Base-by-base conservation (phyloP, 2,797 vertebrate genomes). In the Silurus lanzhouensis region DNA sequence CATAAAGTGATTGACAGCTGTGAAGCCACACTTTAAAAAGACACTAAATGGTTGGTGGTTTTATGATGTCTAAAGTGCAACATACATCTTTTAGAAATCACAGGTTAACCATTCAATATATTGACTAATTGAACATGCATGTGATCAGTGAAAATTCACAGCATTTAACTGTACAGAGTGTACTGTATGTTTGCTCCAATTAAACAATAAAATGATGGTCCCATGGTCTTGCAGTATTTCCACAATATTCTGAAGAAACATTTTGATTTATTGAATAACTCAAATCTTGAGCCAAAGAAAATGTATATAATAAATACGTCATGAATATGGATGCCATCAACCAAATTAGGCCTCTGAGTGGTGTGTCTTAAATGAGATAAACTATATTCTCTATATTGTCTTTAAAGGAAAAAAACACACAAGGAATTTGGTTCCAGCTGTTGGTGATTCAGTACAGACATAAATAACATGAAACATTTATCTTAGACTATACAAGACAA, bases 41-140 rank as follows among this genome's bases (percentile, higher is more conserved):
- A 87, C 44, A 5, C 61, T 80, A 81, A 77, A 63, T 63, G 63
- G 58, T 67, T 60, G n/a, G 64, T 79, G 12, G 31, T 67, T 87
- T 85, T 38, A 87, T 89, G n/a, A 31, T 38, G 72, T 88, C 64
- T 84, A 82, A 89, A 89, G 72, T 78, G 20, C 19, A 20, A 13
- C 1, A 5, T 58, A n/a, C 57, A 27, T 27, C 27, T 48, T 9
- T 71, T 70, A 38, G 20, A 64, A 31, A 67, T 7, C 66, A 38
- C 8, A 20, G 8, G 67, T 44, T 44, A 1, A 7, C 31, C 38
- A 12, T 44, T 70, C 31, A 19, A 68, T 38, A 38, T 70, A 17
- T 67, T 17, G 27, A 38, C 15, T 38, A 46, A 46, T 38, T 38
- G 19, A 71, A 46, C 38, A 12, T 70, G 31, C 7, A 70, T 10